Evolutionary conservation across 2,113 vertebrate species (phyloP), one percentile per base, ranked within the genome.

Genomic region (Brachypteracias leptosomus): DNA sequence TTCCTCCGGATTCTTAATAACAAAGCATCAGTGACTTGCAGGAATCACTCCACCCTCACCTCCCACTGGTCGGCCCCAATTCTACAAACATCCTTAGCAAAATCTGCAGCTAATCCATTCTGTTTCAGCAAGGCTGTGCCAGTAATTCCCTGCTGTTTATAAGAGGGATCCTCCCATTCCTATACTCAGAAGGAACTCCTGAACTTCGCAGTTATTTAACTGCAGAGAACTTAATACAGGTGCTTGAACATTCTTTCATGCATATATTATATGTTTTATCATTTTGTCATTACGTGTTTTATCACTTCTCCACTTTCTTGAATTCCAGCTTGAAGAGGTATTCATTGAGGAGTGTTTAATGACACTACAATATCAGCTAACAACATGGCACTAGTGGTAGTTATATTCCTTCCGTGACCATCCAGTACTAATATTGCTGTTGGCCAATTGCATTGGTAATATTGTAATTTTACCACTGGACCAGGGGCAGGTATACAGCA

Each of bases 1-100:
- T 97, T 97, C 96, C 96, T 97, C 96, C 89, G 96, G 96, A 96
- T 95, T 96, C 76, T 84, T 90, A 51, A 33, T 93, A 96, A 97
- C 96, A 97, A 97, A 96, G 61, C 95, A 89, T 90, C 96, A 95
- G 28, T 89, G 89, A 84, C 68, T 90, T 93, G 73, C 96, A 97
- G 95, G 96, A 97, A 95, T 95, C 80, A 67, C 96, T 92, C 96
- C 96, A 97, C 96, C 96, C 95, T 95, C 49, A 92, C 89, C 92
- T 95, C 96, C 95, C 61, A 28, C 90, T 89, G 93, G 42, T 84
- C 89, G 68, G 80, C 18, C 31, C 80, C 76, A 87, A 67, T 74
- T 92, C 72, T 70, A 83, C 59, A 90, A 95, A 96, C 85, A 95
- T 90, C 83, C 65, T 2, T 86, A 93, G 73, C 83, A 84, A 95